Base-by-base conservation (phyloP, 2,797 vertebrate genomes). In the Megalops cyprinoides region DNA sequence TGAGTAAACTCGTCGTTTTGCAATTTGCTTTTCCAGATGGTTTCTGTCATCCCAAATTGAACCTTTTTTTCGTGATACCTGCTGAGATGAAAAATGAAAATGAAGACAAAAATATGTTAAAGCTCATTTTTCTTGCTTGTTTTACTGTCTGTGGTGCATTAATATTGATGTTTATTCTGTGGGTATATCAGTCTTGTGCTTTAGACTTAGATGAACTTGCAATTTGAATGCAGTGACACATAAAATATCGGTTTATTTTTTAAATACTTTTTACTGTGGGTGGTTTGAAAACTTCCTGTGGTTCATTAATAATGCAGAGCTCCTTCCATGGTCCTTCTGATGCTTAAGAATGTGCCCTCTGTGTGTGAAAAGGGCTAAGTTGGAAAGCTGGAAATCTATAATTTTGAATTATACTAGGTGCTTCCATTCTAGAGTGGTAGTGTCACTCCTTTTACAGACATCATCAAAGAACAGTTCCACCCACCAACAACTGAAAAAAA, bases 321-420 rank as follows among this genome's bases (percentile, higher is more conserved):
- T 71, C 67, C 37, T 20, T 71, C 39, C n/a, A 23, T 71, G 67
- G 60, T 65, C 58, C n/a, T n/a, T n/a, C n/a, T 65, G 25, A 60
- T 39, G 14, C 12, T 62, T 14, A 67, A 34, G 31, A 37, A 67
- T 34, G 6, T 67, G 62, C 20, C 62, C 62, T 67, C 62, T n/a
- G 67, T 71, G 67, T 44, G 37, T 71, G 37, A 71, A 4, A 42
- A 44, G 37, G 18, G 67, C 67, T 42, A 71, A 44, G 37, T 15
- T 15, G 15, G 65, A 15, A 65, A 39, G 69, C 65, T 69, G 10
- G n/a, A 71, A 42, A 8, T 12, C 18, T 23, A 44, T 71, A 14
- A 23, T n/a, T 44, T 65, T 25, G 1, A 28, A 28, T 10, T n/a
- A n/a, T n/a, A n/a, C n/a, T n/a, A n/a, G n/a, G n/a, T n/a, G n/a